phyloP scores from a whole-genome alignment of 2,113 vertebrate species.

The Grallaria varia region DNA sequence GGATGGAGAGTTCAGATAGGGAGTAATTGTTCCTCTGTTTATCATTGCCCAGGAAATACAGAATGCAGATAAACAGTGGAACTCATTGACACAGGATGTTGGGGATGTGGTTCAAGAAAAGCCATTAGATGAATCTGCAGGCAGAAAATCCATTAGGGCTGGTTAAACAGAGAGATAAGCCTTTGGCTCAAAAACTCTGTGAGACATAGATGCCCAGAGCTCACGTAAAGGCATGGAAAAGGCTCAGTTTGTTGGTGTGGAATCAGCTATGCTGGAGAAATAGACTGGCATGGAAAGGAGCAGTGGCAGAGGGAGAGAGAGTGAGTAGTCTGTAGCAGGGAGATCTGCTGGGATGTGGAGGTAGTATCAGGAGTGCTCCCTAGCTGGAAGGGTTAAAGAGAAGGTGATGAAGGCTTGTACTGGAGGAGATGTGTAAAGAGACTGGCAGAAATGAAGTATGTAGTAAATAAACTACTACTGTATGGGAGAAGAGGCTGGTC shows the following conservation, averaged over 20 bases:
- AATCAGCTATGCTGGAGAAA: neutral
- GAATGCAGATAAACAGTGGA: conserved; percentile 28
- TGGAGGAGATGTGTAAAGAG: neutral
- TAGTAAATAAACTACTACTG: neutral
- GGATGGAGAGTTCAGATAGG: neutral
- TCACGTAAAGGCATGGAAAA: neutral
- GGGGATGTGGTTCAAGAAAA: conserved; percentile 23
- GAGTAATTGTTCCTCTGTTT: conserved; percentile 17
- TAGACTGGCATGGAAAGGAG: neutral
- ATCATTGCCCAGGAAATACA: neutral
- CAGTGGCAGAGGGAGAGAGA: neutral
- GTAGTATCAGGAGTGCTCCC: neutral
- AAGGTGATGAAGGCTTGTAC: neutral
- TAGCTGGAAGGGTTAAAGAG: neutral
- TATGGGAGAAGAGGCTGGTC: neutral
- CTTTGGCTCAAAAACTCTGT: neutral
- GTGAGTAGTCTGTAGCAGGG: neutral
- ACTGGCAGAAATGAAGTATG: neutral
- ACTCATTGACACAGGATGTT: conserved; percentile 8
- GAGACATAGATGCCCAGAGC: neutral
- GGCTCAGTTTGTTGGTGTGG: rapidly evolving
- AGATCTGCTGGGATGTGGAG: neutral
- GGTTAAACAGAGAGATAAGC: conserved; percentile 25
- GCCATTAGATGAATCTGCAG: conserved; percentile 6
- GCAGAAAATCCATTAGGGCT: neutral